phyloP scores from a whole-genome alignment of 2,797 vertebrate genomes.

The Harpagifer antarcticus region DNA sequence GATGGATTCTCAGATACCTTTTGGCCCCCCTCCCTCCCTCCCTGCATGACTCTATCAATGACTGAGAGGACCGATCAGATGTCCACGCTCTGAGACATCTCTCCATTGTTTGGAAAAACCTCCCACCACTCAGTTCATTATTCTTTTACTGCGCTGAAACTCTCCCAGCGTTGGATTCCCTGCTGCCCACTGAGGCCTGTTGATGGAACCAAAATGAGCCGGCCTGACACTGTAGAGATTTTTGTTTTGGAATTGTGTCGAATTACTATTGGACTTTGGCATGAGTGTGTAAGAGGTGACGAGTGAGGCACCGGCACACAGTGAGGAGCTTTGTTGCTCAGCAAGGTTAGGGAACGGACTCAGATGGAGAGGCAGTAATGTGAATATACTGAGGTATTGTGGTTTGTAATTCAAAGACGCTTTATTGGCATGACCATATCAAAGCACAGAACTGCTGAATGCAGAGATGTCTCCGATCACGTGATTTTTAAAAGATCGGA shows the following conservation, averaged over 20 bases:
- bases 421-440: not conserved
- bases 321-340: conserved; percentile 70
- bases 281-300: conserved; percentile 48
- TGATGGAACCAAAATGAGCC: conserved; percentile 56
- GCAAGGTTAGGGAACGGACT: conserved; percentile 31
- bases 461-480: no score
- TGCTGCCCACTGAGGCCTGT: conserved; percentile 40
- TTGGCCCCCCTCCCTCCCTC: conserved; percentile 9
- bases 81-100: conserved; percentile 43
- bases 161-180: conserved; percentile 55
- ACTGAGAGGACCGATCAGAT: conserved; percentile 54
- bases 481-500: no score
- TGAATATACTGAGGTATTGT: conserved; percentile 2
- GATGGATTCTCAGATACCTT: conserved; percentile 40
- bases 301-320: conserved; percentile 64
- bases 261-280: conserved; percentile 64
- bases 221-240: conserved; percentile 52
- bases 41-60: conserved; percentile 18
- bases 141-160: conserved; percentile 53
- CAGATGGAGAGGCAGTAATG: not conserved
- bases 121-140: conserved; percentile 64
- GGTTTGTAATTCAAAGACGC: not conserved
- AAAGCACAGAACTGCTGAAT: no score
- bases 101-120: conserved; percentile 59
- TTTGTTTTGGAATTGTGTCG: conserved; percentile 68